phyloP scores from a whole-genome alignment of 2,888 invertebrate genomes.

The Cantharis rustica region DNA sequence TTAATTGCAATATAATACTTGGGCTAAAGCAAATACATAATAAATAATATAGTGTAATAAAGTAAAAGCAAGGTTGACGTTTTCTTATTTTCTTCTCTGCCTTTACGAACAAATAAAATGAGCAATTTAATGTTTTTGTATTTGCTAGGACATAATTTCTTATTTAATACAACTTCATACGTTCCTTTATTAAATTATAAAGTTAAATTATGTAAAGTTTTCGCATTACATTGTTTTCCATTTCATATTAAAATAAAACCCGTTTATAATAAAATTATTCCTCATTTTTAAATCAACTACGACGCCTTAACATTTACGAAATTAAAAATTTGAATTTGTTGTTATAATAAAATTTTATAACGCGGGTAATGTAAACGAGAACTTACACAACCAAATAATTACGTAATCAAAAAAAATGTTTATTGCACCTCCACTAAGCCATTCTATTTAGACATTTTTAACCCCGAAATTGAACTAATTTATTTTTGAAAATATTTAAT shows the following conservation, averaged over 20 bases:
- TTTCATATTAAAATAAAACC: neutral
- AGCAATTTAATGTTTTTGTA: neutral
- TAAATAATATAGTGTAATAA: neutral
- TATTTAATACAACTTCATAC: conserved; percentile 2
- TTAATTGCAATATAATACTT: neutral
- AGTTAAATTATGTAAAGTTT: conserved; percentile 5
- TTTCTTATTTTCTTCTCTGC: neutral
- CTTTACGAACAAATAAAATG: neutral
- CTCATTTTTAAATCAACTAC: neutral
- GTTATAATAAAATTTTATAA: neutral
- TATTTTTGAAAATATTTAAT: no score
- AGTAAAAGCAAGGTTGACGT: neutral
- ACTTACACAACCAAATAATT: neutral
- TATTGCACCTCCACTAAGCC: neutral
- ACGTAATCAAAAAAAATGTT: neutral
- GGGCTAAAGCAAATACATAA: neutral
- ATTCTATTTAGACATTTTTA: neutral
- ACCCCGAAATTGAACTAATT: no score
- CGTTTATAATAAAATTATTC: neutral
- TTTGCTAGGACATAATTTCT: conserved; percentile 4
- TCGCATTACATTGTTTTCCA: neutral
- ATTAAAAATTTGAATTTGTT: neutral
- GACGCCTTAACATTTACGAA: neutral
- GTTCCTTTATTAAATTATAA: conserved; percentile 3
- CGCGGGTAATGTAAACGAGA: neutral